Base-by-base conservation (phyloP, 2,797 vertebrate genomes). In the Cynodonichthys magdalenae region DNA sequence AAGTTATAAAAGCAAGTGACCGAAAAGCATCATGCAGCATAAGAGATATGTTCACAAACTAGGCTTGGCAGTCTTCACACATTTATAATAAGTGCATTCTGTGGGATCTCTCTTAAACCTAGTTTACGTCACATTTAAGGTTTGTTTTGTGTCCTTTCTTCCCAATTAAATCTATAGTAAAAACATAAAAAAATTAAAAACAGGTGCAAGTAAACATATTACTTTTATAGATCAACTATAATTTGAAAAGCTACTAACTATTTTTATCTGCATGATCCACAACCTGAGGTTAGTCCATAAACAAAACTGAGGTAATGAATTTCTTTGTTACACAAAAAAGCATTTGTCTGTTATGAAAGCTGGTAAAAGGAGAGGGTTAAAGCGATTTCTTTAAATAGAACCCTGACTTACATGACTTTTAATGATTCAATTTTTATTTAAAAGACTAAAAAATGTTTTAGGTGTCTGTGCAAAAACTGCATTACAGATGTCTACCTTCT, bases 21-120 rank as follows among this genome's bases (percentile, higher is more conserved):
- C 91, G 86, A 91, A 90, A 93, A 93, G 93, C 92, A 90, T 93
- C 94, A 95, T 94, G 94, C 94, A 94, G 93, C 90, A 87, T 92
- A 93, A 92, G 91, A 91, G 88, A 89, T 93, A 93, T 92, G 89
- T 93, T 86, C 91, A 92, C 90, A 92, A 91, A 89, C 91, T 94
- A 94, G 93, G 94, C 93, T 95, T 94, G 93, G 93, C 94, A 95
- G 94, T 94, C 92, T 94, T 93, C 92, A 90, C 92, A 81, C 80
- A 88, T 90, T 87, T 90, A 67, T 84, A 88, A 91, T 54, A 47
- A 57, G 54, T 67, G 74, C 60, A 74, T 85, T 83, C 76, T 80
- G 69, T 85, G 84, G 83, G 81, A 85, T 88, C 69, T 86, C 78
- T 80, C 69, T 81, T 74, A 89, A 75, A 83, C 69, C 81, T 75